Base-by-base conservation (phyloP, 2,113 vertebrate species). In the Heteronetta atricapilla region DNA sequence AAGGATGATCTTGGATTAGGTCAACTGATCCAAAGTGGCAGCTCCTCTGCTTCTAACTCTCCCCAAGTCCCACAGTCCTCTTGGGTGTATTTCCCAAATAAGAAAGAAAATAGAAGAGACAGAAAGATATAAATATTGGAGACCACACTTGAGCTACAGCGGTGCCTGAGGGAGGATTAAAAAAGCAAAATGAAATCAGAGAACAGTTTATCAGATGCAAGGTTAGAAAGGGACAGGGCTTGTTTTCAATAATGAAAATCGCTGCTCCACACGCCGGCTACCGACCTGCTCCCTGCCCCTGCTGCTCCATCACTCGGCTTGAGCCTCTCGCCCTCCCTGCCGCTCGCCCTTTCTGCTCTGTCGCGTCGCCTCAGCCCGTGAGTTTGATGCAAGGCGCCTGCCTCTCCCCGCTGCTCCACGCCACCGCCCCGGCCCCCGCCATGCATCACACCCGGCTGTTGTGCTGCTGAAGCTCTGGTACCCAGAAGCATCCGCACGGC, bases 121-220 rank as follows among this genome's bases (percentile, higher is more conserved):
- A 90, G 86, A 93, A 90, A 92, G 40, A 96, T 79, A 88, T 56
- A 96, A 97, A 95, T 89, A 96, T 82, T 93, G 67, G 81, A 89
- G 73, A 18, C 60, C 86, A 88, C 93, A 94, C 83, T 42, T 93
- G 68, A 95, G 91, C 50, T 93, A 77, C 66, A 92, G 89, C 78
- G 90, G 68, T 0, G 52, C 92, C 96, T 76, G 68, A 88, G 86
- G 89, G 80, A 91, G 42, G 91, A 93, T 77, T 93, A 88, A 68
- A 82, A 12, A 40, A 79, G 53, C 53, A 86, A n/a, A 83, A 66
- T 86, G 0, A 62, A 85, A 77, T 85, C 67, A 66, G 53, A 94
- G n/a, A 86, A 94, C 62, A 63, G 38, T 84, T 95, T 93, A 91
- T 92, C 59, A 87, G 82, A 94, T 56, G 63, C 94, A 80, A 87